Evolutionary conservation across 1,140 invertebrate species (phyloP).

Genomic region (Halictus rubicundus): DNA sequence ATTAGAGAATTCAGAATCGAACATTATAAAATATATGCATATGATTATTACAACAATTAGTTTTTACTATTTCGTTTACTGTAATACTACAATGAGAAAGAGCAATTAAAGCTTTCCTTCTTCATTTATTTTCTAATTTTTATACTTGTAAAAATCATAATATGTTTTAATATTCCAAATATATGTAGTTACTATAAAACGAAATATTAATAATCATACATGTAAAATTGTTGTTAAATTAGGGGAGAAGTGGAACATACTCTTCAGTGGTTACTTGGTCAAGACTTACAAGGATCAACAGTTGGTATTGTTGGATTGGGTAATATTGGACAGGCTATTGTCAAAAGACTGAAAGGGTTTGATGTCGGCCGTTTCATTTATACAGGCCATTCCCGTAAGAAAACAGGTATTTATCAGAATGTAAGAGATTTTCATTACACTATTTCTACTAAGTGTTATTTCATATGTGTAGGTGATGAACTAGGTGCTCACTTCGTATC

Average conservation of each 20-base stretch:
- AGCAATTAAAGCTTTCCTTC: too few species aligned
- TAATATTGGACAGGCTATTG: constrained; percentile 87
- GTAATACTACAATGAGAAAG: too few species aligned
- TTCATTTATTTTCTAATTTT: too few species aligned
- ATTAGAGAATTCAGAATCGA: too few species aligned
- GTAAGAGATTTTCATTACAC: neutral
- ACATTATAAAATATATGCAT: too few species aligned
- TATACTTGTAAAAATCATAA: too few species aligned
- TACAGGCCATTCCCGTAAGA: constrained; percentile 84
- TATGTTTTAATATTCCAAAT: too few species aligned
- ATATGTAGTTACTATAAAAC: too few species aligned
- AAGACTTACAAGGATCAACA: constrained; percentile 86
- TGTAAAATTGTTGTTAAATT: constrained; percentile 55
- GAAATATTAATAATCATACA: too few species aligned
- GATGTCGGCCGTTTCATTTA: constrained; percentile 87
- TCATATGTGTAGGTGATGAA: constrained; percentile 77
- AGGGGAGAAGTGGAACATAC: constrained; percentile 84
- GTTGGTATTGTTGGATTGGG: constrained; percentile 92
- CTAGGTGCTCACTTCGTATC: constrained; percentile 86
- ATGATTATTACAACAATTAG: too few species aligned
- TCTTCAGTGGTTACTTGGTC: constrained; percentile 85
- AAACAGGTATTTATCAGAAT: constrained; percentile 79
- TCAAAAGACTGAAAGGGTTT: constrained; percentile 86
- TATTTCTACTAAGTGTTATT: neutral
- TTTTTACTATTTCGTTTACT: too few species aligned